Evolutionary conservation across 2,113 vertebrate genomes (phyloP).

Genomic region (Meles meles): DNA sequence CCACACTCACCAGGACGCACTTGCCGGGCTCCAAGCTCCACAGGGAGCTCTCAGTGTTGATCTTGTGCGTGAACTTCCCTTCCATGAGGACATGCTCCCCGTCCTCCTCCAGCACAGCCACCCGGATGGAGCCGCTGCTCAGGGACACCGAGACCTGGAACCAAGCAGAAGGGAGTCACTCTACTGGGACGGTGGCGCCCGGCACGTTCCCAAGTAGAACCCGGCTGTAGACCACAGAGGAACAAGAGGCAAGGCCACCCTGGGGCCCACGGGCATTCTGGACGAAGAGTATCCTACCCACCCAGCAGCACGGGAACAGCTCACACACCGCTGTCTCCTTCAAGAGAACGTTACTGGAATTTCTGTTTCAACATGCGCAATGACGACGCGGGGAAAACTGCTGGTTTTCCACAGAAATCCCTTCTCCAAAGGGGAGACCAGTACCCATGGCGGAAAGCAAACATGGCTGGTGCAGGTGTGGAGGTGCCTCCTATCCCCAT

Average conservation of each 20-base stretch:
- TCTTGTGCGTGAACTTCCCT: slow-evolving; percentile 93
- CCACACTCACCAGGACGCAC: slow-evolving; percentile 89
- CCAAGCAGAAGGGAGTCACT: background rate
- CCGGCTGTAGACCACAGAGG: background rate
- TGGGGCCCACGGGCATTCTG: background rate
- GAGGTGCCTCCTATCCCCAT: background rate
- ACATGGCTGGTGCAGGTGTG: too few species aligned
- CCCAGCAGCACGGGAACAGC: background rate
- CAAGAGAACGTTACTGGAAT: background rate
- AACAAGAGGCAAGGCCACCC: too few species aligned
- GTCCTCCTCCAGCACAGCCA: slow-evolving; percentile 85
- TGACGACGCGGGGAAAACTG: background rate
- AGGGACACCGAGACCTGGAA: slow-evolving; percentile 90
- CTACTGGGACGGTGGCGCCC: background rate
- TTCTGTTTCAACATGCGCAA: too few species aligned
- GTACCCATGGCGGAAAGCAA: background rate
- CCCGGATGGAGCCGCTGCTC: slow-evolving; percentile 82
- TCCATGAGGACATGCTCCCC: slow-evolving; percentile 88
- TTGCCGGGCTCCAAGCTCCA: slow-evolving; percentile 96
- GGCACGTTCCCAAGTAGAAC: background rate
- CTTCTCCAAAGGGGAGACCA: background rate
- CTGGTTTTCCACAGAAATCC: background rate
- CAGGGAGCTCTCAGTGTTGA: slow-evolving; percentile 94
- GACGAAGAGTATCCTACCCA: background rate
- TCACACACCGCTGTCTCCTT: fast-evolving